A percentile compares a stretch with the other conserved stretches of the same genome.
Conservation (phyloP, 2,888 invertebrate genomes). For the Lottia gigantea region DNA sequence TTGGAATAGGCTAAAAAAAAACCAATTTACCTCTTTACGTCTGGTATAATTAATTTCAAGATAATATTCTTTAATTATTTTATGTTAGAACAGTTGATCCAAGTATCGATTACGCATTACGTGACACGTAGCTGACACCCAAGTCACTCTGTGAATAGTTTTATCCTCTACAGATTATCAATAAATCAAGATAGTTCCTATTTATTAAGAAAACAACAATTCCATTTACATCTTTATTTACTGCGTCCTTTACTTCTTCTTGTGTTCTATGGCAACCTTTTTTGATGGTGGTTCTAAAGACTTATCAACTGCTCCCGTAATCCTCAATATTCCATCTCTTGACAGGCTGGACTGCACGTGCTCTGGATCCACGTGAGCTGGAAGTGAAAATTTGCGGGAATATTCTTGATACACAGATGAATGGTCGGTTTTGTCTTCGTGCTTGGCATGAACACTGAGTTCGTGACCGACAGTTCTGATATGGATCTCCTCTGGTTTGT, state of each 20-base stretch:
- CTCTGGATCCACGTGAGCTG: slow-evolving; percentile 96
- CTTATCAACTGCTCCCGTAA: slow-evolving; percentile 81
- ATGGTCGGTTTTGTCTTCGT: slow-evolving; percentile 96
- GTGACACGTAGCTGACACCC: too few species aligned
- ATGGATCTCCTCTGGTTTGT: slow-evolving; percentile 93
- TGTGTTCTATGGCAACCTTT: background rate
- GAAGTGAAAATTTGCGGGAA: slow-evolving; percentile 95
- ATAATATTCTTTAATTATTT: too few species aligned
- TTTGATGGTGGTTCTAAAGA: slow-evolving; percentile 26
- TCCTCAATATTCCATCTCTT: slow-evolving; percentile 95
- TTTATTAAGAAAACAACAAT: too few species aligned
- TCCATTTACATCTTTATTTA: too few species aligned
- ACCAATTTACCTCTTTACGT: too few species aligned
- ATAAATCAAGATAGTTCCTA: too few species aligned
- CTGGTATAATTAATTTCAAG: too few species aligned
- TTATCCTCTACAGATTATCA: too few species aligned
- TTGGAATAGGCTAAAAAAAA: too few species aligned
- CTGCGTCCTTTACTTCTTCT: background rate
- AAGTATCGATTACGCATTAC: too few species aligned
- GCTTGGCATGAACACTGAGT: slow-evolving; percentile 91
- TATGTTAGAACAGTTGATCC: too few species aligned
- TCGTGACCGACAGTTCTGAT: slow-evolving; percentile 98
- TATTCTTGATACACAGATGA: slow-evolving; percentile 97
- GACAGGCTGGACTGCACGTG: slow-evolving; percentile 93
- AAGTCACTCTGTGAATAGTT: too few species aligned